Conservation (phyloP, 2,888 invertebrate genomes). For the Dermolepida albohirtum region DNA sequence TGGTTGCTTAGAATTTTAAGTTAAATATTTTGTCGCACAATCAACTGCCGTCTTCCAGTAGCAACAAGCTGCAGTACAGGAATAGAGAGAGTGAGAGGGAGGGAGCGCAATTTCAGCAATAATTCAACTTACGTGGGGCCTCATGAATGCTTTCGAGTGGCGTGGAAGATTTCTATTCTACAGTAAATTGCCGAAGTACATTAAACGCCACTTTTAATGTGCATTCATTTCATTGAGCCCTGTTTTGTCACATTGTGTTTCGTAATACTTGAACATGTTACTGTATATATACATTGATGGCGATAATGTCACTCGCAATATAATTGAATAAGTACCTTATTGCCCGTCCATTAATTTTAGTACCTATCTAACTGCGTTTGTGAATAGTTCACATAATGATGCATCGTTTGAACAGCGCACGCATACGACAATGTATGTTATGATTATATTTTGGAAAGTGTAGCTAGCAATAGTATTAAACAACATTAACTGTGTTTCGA, state of each 20-base stretch:
- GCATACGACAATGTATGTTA: too few species aligned
- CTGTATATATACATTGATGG: slow-evolving; percentile 10
- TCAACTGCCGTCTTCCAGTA: slow-evolving; percentile 5
- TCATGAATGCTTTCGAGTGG: slow-evolving; percentile 42
- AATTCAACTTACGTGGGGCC: slow-evolving; percentile 39
- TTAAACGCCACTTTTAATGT: slow-evolving; percentile 39
- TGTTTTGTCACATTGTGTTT: slow-evolving; percentile 28
- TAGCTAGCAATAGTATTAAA: too few species aligned
- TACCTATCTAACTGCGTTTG: slow-evolving; percentile 10
- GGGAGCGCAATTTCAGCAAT: slow-evolving; percentile 36
- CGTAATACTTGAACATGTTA: slow-evolving; percentile 24
- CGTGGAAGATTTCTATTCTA: slow-evolving; percentile 36
- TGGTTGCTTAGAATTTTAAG: slow-evolving; percentile 2
- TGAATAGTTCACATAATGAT: slow-evolving; percentile 7
- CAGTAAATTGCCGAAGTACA: slow-evolving; percentile 38
- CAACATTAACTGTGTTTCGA: too few species aligned
- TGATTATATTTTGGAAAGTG: too few species aligned
- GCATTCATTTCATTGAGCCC: slow-evolving; percentile 32
- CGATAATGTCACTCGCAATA: slow-evolving; percentile 21
- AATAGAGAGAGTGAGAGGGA: slow-evolving; percentile 11
- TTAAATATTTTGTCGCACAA: slow-evolving; percentile 12
- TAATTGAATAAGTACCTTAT: slow-evolving; percentile 25
- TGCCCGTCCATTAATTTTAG: slow-evolving; percentile 25
- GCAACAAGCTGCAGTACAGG: background rate
- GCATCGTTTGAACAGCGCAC: background rate